Evolutionary conservation across 30 jellyfish, hydroid and myxozoan species (phyloP).

Genomic region (Sanderia malayensis): DNA sequence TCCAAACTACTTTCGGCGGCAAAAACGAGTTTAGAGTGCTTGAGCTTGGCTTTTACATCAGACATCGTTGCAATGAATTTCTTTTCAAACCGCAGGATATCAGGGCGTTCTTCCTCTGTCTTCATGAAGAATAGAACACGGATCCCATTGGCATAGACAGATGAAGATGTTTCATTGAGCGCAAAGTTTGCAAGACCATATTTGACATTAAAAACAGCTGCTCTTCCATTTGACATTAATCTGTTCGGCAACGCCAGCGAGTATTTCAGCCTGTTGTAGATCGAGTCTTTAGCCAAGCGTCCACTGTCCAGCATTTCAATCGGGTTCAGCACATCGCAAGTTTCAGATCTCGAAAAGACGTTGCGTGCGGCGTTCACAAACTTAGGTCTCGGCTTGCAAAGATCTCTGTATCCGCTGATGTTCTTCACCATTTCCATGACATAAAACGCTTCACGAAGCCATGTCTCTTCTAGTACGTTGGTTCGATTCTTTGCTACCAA

Average conservation of each 20-base stretch:
- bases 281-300: not conserved
- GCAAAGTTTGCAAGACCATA: constrained; percentile 39
- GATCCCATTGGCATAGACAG: constrained; percentile 34
- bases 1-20: constrained; percentile 62
- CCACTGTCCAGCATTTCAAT: constrained; percentile 32
- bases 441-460: constrained; percentile 30
- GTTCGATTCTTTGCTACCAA: constrained; percentile 47
- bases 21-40: constrained; percentile 4
- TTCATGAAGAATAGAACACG: constrained; percentile 35
- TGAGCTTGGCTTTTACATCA: not conserved
- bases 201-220: constrained; percentile 40
- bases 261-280: constrained; percentile 12
- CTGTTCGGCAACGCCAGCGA: constrained; percentile 16
- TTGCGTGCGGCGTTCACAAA: constrained; percentile 2
- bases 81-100: constrained; percentile 46
- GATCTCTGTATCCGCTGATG: constrained; percentile 26
- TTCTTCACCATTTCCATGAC: constrained; percentile 18
- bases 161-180: not conserved
- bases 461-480: constrained; percentile 11
- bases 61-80: constrained; percentile 26
- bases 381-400: constrained; percentile 36
- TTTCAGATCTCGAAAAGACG: not conserved
- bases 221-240: constrained; percentile 69
- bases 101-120: constrained; percentile 12
- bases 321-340: constrained; percentile 46